Conservation (phyloP, 2,888 invertebrate species). For the Sericinus montela region DNA sequence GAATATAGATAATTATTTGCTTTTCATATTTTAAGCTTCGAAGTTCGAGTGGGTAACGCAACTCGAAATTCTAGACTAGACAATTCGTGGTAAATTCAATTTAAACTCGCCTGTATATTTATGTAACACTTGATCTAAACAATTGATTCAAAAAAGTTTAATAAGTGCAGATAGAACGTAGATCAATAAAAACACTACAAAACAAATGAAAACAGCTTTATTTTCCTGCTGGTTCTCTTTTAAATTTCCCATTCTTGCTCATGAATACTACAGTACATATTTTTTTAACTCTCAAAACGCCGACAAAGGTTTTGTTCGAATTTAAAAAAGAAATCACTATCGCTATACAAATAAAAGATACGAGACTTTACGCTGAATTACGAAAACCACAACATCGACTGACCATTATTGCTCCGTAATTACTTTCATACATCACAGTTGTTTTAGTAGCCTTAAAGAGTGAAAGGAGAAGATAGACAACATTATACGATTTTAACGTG, state of each 20-base stretch:
- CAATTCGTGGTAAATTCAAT: too few species aligned
- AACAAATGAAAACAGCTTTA: constrained; percentile 77
- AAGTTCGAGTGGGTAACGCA: too few species aligned
- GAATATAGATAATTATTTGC: too few species aligned
- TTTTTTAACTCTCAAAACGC: constrained; percentile 26
- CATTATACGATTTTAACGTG: constrained; percentile 20
- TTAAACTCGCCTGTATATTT: too few species aligned
- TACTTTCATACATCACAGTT: constrained; percentile 32
- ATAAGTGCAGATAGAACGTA: too few species aligned
- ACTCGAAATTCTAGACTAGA: too few species aligned
- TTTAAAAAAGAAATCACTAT: neutral
- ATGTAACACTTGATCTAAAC: too few species aligned
- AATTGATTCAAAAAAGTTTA: too few species aligned
- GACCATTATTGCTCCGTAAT: constrained; percentile 32
- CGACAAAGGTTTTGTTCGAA: constrained; percentile 21
- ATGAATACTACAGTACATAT: constrained; percentile 48
- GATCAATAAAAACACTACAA: constrained; percentile 49
- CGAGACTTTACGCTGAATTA: constrained; percentile 3
- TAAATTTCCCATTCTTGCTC: constrained; percentile 60
- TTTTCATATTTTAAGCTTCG: too few species aligned
- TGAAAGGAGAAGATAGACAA: constrained; percentile 33
- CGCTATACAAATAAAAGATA: constrained; percentile 1
- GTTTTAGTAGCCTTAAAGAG: constrained; percentile 36
- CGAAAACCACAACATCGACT: constrained; percentile 16
- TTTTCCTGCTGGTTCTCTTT: constrained; percentile 69